Evolutionary conservation across 2,797 vertebrate species (phyloP).

Genomic region (Steatocranus sp.): DNA sequence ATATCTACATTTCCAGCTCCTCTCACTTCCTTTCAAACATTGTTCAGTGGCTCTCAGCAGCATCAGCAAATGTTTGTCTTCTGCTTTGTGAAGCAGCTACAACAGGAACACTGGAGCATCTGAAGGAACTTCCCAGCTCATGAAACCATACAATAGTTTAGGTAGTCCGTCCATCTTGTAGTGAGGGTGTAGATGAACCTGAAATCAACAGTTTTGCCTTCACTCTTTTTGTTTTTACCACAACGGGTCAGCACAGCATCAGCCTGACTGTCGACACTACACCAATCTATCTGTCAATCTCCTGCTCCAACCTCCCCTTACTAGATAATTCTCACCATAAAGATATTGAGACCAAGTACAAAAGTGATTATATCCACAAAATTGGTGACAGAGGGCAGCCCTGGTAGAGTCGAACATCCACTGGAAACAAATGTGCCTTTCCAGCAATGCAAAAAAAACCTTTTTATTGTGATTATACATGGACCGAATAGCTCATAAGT

Average conservation of each 20-base stretch:
- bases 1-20: not conserved
- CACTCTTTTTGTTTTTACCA: not conserved
- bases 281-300: not conserved
- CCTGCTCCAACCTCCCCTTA: not conserved
- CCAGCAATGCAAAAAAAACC: not conserved
- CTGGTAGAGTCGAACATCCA: not conserved
- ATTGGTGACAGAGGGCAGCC: no score
- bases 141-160: not conserved
- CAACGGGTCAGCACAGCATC: not conserved
- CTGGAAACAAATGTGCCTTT: not conserved
- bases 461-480: not conserved
- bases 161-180: not conserved
- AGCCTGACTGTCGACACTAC: rapidly evolving
- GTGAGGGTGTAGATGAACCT: not conserved
- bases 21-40: not conserved
- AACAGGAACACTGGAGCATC: not conserved
- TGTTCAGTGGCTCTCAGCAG: not conserved
- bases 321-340: not conserved
- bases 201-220: not conserved
- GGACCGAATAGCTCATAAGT: not conserved
- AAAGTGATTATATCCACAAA: not conserved
- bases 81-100: not conserved
- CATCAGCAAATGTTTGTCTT: not conserved
- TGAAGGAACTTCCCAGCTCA: not conserved
- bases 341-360: not conserved